These are phyloP conservation scores for Trinorchestia longiramus DNA, from an alignment of 1,140 invertebrate species.

Conservation along the genomic window DNA sequence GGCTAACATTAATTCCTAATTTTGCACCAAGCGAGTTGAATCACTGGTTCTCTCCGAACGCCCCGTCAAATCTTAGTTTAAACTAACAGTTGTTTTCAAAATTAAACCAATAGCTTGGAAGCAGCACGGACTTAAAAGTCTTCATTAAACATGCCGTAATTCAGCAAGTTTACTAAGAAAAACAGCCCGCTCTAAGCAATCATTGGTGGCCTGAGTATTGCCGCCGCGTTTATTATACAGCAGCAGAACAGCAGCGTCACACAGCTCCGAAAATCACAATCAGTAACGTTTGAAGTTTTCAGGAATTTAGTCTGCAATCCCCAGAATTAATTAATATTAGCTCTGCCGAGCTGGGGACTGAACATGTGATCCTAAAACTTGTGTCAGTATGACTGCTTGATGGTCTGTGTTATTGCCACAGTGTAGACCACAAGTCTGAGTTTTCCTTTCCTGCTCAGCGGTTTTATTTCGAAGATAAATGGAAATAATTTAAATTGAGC, in stretches of 20 bases:
- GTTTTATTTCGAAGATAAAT: too few relatives aligned
- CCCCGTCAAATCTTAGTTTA: neutral
- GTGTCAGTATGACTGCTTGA: neutral
- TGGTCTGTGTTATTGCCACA: neutral
- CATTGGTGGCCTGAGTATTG: neutral
- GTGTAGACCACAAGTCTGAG: too few relatives aligned
- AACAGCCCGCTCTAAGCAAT: neutral
- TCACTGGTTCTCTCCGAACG: neutral
- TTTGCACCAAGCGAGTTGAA: neutral
- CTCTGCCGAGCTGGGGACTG: neutral
- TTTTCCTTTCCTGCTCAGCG: too few relatives aligned
- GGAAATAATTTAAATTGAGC: too few relatives aligned
- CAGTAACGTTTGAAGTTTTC: neutral
- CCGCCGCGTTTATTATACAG: neutral
- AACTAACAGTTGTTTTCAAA: neutral
- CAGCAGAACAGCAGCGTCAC: neutral
- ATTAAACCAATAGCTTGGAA: neutral
- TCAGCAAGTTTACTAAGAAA: neutral
- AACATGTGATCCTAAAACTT: neutral
- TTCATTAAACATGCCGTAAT: slow-evolving; percentile 1
- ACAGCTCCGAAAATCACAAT: neutral
- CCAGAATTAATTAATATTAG: slow-evolving; percentile 5
- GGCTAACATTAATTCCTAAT: neutral
- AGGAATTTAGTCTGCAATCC: neutral
- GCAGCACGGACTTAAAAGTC: neutral